Conservation (phyloP, 1,140 invertebrate species). For the Proales similis region DNA sequence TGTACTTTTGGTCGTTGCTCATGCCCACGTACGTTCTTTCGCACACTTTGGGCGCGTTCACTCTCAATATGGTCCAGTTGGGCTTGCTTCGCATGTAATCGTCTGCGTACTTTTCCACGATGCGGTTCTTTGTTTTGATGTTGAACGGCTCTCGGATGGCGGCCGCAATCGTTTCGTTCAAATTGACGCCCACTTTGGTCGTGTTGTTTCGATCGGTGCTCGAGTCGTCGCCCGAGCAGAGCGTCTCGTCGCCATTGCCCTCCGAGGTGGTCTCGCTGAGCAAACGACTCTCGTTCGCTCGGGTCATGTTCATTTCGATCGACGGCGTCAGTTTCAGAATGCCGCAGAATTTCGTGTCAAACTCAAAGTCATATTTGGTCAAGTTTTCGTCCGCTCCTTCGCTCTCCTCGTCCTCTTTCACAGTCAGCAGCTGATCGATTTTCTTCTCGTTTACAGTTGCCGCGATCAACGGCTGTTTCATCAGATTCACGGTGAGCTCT, state of each 20-base stretch:
- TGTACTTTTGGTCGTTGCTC: constrained; percentile 9
- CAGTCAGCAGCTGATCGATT: too few relatives aligned
- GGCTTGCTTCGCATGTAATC: constrained; percentile 16
- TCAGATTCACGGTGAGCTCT: too few relatives aligned
- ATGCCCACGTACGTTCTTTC: constrained; percentile 4
- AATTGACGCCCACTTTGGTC: not conserved
- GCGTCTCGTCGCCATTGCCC: too few relatives aligned
- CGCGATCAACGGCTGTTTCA: too few relatives aligned
- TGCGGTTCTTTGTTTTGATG: constrained; percentile 22
- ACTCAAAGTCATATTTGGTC: not conserved
- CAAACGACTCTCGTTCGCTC: not conserved
- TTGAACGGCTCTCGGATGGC: constrained; percentile 35
- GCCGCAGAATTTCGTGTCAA: not conserved
- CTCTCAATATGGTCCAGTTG: constrained; percentile 9
- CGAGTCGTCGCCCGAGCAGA: too few relatives aligned
- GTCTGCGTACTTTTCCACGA: constrained; percentile 17
- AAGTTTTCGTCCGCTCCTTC: constrained; percentile 4
- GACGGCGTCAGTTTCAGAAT: too few relatives aligned
- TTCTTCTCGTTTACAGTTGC: too few relatives aligned
- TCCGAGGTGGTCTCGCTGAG: not conserved
- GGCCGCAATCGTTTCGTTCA: constrained; percentile 30
- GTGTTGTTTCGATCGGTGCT: not conserved
- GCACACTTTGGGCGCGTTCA: not conserved
- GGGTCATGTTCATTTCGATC: too few relatives aligned
- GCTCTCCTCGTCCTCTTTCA: not conserved